Percentiles rank a stretch among this genome's conserved stretches.
Conservation (phyloP, 2,888 invertebrate species). For the Tolmerus cingulatus region DNA sequence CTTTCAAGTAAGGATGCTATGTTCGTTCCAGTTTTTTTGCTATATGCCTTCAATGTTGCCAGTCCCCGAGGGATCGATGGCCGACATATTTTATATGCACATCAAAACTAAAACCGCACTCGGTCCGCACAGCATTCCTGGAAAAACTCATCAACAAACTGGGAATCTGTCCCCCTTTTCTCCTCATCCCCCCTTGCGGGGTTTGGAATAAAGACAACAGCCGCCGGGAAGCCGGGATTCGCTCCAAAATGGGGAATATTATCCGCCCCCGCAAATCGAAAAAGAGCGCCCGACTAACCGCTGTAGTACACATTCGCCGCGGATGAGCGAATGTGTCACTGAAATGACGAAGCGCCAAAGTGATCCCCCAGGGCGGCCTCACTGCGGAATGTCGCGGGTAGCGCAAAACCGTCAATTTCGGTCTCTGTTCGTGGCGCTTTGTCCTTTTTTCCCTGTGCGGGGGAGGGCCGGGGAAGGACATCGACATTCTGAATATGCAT, state of each 20-base stretch:
- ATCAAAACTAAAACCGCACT: conserved; percentile 16
- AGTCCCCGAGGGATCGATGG: conserved; percentile 2
- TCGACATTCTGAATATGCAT: not conserved
- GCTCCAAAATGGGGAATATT: not conserved
- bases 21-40: not conserved
- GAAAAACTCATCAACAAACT: conserved; percentile 18
- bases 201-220: not conserved
- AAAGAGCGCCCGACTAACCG: not conserved
- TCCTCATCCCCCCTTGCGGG: not conserved
- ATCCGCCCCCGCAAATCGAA: not conserved
- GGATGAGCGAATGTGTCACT: conserved; percentile 5
- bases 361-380: not conserved
- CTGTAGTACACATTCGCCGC: not conserved
- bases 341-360: not conserved
- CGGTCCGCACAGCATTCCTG: not conserved
- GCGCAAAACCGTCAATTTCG: conserved; percentile 8
- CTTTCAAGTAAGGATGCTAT: not conserved
- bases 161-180: not conserved
- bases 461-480: not conserved
- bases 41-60: not conserved
- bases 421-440: not conserved
- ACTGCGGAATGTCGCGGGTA: not conserved
- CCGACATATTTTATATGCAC: conserved; percentile 9
- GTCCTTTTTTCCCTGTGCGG: not conserved
- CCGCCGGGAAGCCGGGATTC: not conserved